A percentile compares a stretch with the other conserved stretches of the same genome.
phyloP scores from a whole-genome alignment of 2,797 vertebrate genomes.

The Chelmon rostratus region DNA sequence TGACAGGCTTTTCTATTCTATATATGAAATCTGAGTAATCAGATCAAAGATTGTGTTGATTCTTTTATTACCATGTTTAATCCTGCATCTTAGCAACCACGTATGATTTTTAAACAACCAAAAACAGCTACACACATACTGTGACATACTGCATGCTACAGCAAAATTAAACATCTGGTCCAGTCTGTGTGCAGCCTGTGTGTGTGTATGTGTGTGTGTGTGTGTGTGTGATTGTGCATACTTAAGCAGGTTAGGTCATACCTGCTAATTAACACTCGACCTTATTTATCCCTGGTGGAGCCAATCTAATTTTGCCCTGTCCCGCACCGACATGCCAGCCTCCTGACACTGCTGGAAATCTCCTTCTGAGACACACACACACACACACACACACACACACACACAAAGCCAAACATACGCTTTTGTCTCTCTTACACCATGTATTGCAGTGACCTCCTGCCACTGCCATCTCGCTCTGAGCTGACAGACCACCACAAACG shows the following conservation, averaged over 20 bases:
- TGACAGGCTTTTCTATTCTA: conserved; percentile 7
- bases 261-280: conserved; percentile 64
- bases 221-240: conserved; percentile 17
- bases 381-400: conserved; percentile 1
- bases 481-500: conserved; percentile 26
- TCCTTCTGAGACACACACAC: conserved; percentile 31
- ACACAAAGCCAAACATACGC: conserved; percentile 11
- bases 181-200: conserved; percentile 1
- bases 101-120: not conserved
- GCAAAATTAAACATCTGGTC: not conserved
- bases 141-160: not conserved
- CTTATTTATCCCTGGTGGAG: conserved; percentile 51
- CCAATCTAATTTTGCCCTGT: conserved; percentile 56
- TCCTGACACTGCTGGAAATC: conserved; percentile 35
- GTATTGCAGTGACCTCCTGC: not conserved
- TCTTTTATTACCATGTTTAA: not conserved
- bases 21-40: conserved; percentile 1
- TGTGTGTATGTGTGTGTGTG: conserved; percentile 32
- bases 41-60: not conserved
- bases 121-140: not conserved
- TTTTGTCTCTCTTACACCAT: conserved; percentile 16
- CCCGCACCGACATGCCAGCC: conserved; percentile 35
- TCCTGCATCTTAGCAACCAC: not conserved
- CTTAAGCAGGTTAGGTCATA: conserved; percentile 46
- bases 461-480: not conserved